Evolutionary conservation across 2,113 vertebrate species (phyloP).

Genomic region (Perognathus longimembris): DNA sequence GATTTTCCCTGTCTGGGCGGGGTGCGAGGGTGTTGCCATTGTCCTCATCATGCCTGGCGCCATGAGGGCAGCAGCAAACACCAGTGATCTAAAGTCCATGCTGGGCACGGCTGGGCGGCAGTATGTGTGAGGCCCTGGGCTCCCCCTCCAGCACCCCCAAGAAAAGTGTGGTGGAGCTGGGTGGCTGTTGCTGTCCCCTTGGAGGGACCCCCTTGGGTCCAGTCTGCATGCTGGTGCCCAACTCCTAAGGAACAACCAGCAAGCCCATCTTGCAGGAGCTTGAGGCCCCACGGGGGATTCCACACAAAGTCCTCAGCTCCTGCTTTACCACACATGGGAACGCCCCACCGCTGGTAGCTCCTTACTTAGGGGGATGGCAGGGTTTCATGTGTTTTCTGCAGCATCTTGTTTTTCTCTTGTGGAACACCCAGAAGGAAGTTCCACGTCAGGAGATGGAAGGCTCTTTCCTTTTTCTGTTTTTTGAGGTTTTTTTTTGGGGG

Average conservation of each 20-base stretch:
- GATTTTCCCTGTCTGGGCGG: not conserved
- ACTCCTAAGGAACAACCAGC: not conserved
- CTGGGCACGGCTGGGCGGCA: not conserved
- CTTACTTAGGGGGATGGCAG: not conserved
- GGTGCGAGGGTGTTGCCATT: not conserved
- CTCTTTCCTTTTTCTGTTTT: not conserved
- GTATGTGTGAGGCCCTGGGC: not conserved
- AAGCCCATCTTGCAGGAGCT: not conserved
- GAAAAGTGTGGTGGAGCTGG: too few species aligned
- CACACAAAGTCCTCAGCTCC: not conserved
- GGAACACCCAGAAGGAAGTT: constrained; percentile 3
- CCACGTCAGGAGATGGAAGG: not conserved
- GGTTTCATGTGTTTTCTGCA: not conserved
- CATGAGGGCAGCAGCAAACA: not conserved
- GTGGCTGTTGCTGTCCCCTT: not conserved
- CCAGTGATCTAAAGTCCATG: not conserved
- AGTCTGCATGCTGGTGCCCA: not conserved
- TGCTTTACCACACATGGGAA: too few species aligned
- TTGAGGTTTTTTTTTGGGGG: too few species aligned
- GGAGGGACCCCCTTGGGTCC: not conserved
- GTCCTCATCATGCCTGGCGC: not conserved
- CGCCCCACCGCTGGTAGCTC: not conserved
- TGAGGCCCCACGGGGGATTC: not conserved
- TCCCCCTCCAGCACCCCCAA: not conserved
- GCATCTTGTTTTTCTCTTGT: not conserved